Conservation (phyloP, 2,888 invertebrate species). For the Drosophila subquinaria region DNA sequence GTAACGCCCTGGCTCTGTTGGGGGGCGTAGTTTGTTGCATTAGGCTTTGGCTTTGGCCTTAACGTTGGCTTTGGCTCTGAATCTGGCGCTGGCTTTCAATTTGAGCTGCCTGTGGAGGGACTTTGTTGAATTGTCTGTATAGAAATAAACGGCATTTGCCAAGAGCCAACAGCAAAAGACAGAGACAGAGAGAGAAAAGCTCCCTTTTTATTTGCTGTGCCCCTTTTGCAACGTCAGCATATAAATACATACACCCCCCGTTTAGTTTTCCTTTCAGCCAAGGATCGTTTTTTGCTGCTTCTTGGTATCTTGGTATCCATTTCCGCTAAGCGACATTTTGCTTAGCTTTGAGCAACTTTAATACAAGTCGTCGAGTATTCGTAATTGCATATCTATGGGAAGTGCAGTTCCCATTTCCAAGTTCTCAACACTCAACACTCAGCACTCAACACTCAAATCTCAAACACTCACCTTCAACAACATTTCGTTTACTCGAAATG, state of each 20-base stretch:
- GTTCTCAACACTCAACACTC: neutral
- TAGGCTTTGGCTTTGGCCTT: conserved; percentile 14
- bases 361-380: conserved; percentile 19
- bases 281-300: conserved; percentile 29
- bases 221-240: conserved; percentile 48
- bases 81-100: conserved; percentile 26
- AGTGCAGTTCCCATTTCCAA: conserved; percentile 8
- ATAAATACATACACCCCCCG: neutral
- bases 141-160: conserved; percentile 37
- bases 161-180: conserved; percentile 26
- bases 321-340: conserved; percentile 46
- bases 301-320: conserved; percentile 38
- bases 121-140: conserved; percentile 36
- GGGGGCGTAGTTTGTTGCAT: conserved; percentile 21
- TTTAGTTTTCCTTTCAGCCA: conserved; percentile 7
- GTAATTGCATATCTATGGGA: conserved; percentile 55
- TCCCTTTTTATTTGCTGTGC: conserved; percentile 32
- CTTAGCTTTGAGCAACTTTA: conserved; percentile 43
- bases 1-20: conserved; percentile 23
- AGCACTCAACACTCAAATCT: conserved; percentile 7
- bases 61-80: neutral
- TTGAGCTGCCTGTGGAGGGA: conserved; percentile 10
- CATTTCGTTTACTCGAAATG: conserved; percentile 25
- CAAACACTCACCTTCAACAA: conserved; percentile 20
- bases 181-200: conserved; percentile 5